A percentile compares a stretch with the other conserved stretches of the same genome.
phyloP scores from a whole-genome alignment of 2,113 vertebrate genomes.

The Pseudopodoces humilis region DNA sequence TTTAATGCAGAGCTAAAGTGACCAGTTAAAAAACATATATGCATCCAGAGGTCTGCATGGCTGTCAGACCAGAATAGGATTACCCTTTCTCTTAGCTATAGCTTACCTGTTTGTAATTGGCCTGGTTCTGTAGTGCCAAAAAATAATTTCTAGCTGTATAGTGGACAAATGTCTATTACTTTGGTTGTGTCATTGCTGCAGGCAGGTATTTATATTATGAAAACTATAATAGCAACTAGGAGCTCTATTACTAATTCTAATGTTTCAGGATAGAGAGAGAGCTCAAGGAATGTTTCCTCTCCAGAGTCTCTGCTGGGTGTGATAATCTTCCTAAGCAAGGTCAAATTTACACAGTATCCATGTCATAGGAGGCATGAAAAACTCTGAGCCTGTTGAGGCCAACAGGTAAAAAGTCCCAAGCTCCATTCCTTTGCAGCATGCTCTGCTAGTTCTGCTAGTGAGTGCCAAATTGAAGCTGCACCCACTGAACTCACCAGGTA shows the following conservation, averaged over 20 bases:
- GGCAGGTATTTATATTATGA: neutral
- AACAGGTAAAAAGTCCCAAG: neutral
- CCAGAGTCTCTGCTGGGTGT: neutral
- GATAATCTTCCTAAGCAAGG: neutral
- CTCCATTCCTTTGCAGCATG: neutral
- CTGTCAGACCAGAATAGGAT: neutral
- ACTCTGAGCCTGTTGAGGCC: neutral
- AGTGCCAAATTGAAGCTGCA: neutral
- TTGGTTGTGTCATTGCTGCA: neutral
- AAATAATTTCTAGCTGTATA: neutral
- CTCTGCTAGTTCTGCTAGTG: neutral
- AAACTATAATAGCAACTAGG: neutral
- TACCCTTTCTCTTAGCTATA: neutral
- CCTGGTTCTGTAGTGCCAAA: neutral
- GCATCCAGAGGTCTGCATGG: neutral
- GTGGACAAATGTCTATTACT: neutral
- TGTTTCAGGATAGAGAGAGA: neutral
- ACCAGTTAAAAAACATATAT: constrained; percentile 50
- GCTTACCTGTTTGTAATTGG: neutral
- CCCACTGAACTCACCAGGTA: neutral
- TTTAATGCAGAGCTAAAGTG: constrained; percentile 28
- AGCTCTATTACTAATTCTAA: neutral
- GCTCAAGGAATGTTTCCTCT: neutral
- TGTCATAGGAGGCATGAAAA: neutral
- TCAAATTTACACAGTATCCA: neutral